Conservation (phyloP, 2,888 invertebrate species). For the Nowickia ferox region DNA sequence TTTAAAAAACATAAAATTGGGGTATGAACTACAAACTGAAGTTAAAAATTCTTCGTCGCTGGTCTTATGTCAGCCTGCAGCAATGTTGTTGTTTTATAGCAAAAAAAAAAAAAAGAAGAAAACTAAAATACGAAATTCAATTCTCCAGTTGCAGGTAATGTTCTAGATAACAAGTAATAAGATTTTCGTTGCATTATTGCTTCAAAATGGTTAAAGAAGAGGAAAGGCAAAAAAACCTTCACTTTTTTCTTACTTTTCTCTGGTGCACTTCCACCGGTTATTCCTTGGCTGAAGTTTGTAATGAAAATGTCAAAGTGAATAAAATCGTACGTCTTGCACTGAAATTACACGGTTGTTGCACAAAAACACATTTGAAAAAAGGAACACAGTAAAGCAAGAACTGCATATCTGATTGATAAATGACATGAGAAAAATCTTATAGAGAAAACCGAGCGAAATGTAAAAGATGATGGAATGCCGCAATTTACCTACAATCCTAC, state of each 20-base stretch:
- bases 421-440: constrained; percentile 49
- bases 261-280: constrained; percentile 15
- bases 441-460: constrained; percentile 11
- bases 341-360: constrained; percentile 63
- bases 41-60: constrained; percentile 5
- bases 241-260: constrained; percentile 1
- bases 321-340: constrained; percentile 52
- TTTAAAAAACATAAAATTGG: neutral
- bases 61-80: constrained; percentile 56
- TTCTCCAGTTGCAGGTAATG: constrained; percentile 64
- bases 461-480: neutral
- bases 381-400: constrained; percentile 42
- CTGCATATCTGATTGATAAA: constrained; percentile 66
- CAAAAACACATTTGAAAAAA: constrained; percentile 43
- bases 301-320: constrained; percentile 65
- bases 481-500: constrained; percentile 6
- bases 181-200: constrained; percentile 59
- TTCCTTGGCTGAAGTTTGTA: constrained; percentile 56
- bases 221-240: constrained; percentile 4
- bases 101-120: neutral
- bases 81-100: constrained; percentile 30
- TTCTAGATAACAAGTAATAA: constrained; percentile 67
- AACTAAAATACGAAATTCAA: constrained; percentile 61
- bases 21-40: neutral
- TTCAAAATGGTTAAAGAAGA: constrained; percentile 16